Evolutionary conservation across 2,113 vertebrate genomes (phyloP).

Genomic region (Zapornia atra): DNA sequence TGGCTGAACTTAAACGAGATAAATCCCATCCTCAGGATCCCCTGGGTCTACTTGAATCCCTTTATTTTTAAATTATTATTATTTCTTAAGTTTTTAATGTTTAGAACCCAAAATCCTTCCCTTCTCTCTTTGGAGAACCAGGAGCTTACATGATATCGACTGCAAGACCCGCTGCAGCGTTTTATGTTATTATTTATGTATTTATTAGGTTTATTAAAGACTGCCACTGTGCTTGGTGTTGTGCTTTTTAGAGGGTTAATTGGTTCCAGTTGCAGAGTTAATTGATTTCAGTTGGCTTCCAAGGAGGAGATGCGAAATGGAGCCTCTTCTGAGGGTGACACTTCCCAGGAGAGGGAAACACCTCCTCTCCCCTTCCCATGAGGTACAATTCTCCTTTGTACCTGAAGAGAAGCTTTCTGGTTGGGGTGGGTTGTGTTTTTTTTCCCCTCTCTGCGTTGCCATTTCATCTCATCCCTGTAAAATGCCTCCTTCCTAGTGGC

Average conservation of each 20-base stretch:
- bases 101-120: neutral
- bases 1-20: neutral
- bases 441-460: neutral
- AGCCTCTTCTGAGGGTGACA: neutral
- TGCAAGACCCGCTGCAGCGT: fast-evolving
- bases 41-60: neutral
- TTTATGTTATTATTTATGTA: neutral
- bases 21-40: neutral
- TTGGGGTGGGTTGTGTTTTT: too few relatives aligned
- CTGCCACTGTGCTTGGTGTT: neutral
- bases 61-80: neutral
- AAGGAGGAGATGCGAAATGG: conserved; percentile 27
- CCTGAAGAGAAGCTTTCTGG: neutral
- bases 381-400: neutral
- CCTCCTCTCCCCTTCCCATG: neutral
- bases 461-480: neutral
- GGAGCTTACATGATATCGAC: neutral
- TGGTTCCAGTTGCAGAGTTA: conserved; percentile 31
- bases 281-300: conserved; percentile 37
- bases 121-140: fast-evolving
- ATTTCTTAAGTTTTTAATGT: neutral
- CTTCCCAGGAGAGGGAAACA: neutral
- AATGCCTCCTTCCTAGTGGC: neutral
- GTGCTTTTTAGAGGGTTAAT: neutral
- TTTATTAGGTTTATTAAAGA: neutral